Evolutionary conservation across 2,888 invertebrate genomes (phyloP).

Genomic region (Chrysolina haemoptera): DNA sequence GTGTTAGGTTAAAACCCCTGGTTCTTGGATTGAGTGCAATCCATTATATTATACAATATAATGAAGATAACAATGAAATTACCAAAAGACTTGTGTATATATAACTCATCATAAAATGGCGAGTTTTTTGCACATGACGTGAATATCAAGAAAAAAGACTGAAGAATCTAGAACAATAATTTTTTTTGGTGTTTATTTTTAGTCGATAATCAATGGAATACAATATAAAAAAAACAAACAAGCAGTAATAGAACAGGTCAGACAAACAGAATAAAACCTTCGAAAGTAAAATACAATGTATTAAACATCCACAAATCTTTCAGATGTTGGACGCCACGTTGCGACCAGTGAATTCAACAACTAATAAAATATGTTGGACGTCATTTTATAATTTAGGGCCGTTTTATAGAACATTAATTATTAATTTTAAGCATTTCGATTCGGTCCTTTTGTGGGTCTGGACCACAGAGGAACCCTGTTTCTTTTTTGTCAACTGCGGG

Average conservation of each 20-base stretch:
- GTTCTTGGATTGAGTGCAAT: too few relatives aligned
- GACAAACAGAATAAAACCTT: constrained; percentile 58
- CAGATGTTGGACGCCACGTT: constrained; percentile 51
- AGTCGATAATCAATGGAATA: not conserved
- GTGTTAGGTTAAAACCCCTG: too few relatives aligned
- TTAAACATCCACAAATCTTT: constrained; percentile 68
- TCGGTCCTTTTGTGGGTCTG: constrained; percentile 51
- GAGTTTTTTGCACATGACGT: too few relatives aligned
- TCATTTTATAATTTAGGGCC: constrained; percentile 64
- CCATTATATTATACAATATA: too few relatives aligned
- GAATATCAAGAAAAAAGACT: too few relatives aligned
- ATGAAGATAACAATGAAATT: too few relatives aligned
- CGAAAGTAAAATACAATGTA: constrained; percentile 67
- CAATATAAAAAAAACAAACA: not conserved
- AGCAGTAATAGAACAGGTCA: constrained; percentile 17
- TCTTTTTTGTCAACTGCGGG: constrained; percentile 56
- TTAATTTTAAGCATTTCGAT: constrained; percentile 62
- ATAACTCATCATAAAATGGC: too few relatives aligned
- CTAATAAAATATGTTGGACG: constrained; percentile 66
- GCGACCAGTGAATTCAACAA: constrained; percentile 62
- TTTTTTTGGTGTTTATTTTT: too few relatives aligned
- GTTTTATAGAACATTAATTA: constrained; percentile 67
- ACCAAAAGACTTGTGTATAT: too few relatives aligned
- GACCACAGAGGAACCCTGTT: constrained; percentile 51
- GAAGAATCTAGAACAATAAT: too few relatives aligned